Percentiles rank a stretch among this genome's conserved stretches.
phyloP scores from a whole-genome alignment of 2,113 vertebrate genomes.

The Melanerpes aurifrons region DNA sequence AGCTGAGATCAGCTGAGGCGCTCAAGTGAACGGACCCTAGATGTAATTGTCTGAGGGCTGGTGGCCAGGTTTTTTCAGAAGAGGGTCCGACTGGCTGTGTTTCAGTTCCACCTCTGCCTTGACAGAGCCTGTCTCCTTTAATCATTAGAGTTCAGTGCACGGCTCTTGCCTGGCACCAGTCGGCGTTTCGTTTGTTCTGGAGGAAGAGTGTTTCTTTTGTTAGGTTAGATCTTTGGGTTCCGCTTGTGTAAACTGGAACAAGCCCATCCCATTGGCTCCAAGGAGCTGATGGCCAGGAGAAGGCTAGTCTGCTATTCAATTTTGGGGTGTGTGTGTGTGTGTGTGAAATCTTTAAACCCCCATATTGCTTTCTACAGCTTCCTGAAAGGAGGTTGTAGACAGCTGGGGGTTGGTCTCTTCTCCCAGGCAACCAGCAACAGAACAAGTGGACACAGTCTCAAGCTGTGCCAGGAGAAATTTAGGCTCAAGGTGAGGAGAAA shows the following conservation, averaged over 20 bases:
- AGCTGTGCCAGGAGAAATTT: too few relatives aligned
- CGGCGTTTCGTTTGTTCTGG: conserved; percentile 50
- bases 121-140: conserved; percentile 66
- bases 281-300: neutral
- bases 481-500: too few relatives aligned
- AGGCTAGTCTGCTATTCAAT: neutral
- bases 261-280: neutral
- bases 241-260: conserved; percentile 42
- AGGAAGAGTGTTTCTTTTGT: conserved; percentile 53
- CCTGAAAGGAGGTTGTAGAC: too few relatives aligned
- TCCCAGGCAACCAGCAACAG: too few relatives aligned
- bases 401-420: too few relatives aligned
- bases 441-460: too few relatives aligned
- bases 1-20: conserved; percentile 62
- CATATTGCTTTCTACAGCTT: too few relatives aligned
- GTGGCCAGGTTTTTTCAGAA: conserved; percentile 54
- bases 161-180: conserved; percentile 25
- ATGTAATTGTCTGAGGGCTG: conserved; percentile 59
- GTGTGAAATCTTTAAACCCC: neutral
- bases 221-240: conserved; percentile 38
- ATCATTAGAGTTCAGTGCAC: conserved; percentile 67
- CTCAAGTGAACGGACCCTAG: conserved; percentile 48
- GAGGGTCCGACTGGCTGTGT: conserved; percentile 18
- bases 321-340: neutral
- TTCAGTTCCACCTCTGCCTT: conserved; percentile 65